Evolutionary conservation across 1,140 invertebrate species (phyloP).

Genomic region (Drosophila busckii): DNA sequence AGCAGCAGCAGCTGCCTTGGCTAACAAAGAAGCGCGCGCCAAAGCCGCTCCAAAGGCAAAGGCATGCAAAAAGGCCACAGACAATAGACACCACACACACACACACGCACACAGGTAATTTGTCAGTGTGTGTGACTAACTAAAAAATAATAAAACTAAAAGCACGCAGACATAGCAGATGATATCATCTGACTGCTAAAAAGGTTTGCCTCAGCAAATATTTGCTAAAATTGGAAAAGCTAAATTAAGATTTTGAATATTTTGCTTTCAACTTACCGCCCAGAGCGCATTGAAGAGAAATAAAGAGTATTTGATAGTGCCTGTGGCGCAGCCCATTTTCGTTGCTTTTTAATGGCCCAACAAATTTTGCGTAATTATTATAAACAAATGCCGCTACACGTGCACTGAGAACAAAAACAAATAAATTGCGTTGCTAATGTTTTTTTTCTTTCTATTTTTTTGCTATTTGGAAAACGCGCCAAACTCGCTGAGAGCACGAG

Average conservation of each 20-base stretch:
- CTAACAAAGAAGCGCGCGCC: slow-evolving; percentile 48
- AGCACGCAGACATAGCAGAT: slow-evolving; percentile 52
- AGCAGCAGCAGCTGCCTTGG: too few relatives aligned
- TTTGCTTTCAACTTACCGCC: slow-evolving; percentile 84
- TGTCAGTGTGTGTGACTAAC: slow-evolving; percentile 11
- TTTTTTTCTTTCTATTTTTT: slow-evolving; percentile 15
- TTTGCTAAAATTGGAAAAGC: slow-evolving; percentile 6
- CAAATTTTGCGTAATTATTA: slow-evolving; percentile 4
- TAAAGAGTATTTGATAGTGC: slow-evolving; percentile 89
- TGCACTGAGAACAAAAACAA: slow-evolving; percentile 26
- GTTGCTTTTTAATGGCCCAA: not conserved
- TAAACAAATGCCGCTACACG: slow-evolving; percentile 30
- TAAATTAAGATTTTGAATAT: too few relatives aligned
- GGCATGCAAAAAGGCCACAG: slow-evolving; percentile 36
- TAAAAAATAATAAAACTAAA: slow-evolving; percentile 36
- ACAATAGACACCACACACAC: slow-evolving; percentile 37
- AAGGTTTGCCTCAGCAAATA: slow-evolving; percentile 3
- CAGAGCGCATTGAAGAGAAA: slow-evolving; percentile 91
- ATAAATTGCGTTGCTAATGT: too few relatives aligned
- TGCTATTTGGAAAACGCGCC: slow-evolving; percentile 11
- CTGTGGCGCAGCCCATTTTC: slow-evolving; percentile 84
- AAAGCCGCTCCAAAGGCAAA: slow-evolving; percentile 33
- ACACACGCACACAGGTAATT: not conserved
- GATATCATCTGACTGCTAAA: slow-evolving; percentile 47
- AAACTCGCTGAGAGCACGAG: slow-evolving; percentile 8